Base-by-base conservation (phyloP, 2,888 invertebrate genomes). In the Smittia sp. region DNA sequence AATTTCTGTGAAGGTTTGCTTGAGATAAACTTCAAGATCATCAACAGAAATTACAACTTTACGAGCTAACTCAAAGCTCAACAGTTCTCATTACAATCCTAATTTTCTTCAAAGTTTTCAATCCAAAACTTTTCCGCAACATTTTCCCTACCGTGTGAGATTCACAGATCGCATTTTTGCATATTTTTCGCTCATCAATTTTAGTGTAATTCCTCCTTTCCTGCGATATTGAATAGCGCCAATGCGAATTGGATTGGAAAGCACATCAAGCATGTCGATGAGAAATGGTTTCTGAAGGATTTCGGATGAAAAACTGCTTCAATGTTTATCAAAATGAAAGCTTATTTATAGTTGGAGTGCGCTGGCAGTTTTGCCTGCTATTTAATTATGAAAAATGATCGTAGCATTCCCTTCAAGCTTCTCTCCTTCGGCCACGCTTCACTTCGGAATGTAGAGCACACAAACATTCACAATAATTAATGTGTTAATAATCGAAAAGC, bases 171-270 rank as follows among this genome's bases (percentile, higher is more conserved):
- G 32, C 9, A 6, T 9, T 58, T 22, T 58, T 63, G 24, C 25
- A 63, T 25, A 63, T 25, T 63, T 62, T 63, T 63, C 63, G 25
- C 2, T 63, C 63, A 63, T 63, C 63, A 63, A 63, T 25, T 63
- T 62, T 62, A 62, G 18, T 62, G 15, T 13, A 15, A 18, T 62
- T 58, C 58, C 58, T 58, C 58, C 58, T 58, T 58, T 18, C 58
- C 4, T 58, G 20, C 2, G 22, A n/a, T 54, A 54, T 62, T 22
- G 6, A 6, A 62, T 22, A 18, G 6, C 13, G 11, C 3, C 24
- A 62, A 62, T 11, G 24, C 4, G 54, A 62, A 62, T 62, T 22
- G 18, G 1, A 22, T 6, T 27, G 63, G n/a, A 63, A 63, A 22
- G 22, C 9, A 63, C 27, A 63, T 63, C 63, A 27, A 63, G 11